Evolutionary conservation across 2,797 vertebrate genomes (phyloP), one percentile per base, ranked within the genome.

Genomic region (Centropyge bicolor): DNA sequence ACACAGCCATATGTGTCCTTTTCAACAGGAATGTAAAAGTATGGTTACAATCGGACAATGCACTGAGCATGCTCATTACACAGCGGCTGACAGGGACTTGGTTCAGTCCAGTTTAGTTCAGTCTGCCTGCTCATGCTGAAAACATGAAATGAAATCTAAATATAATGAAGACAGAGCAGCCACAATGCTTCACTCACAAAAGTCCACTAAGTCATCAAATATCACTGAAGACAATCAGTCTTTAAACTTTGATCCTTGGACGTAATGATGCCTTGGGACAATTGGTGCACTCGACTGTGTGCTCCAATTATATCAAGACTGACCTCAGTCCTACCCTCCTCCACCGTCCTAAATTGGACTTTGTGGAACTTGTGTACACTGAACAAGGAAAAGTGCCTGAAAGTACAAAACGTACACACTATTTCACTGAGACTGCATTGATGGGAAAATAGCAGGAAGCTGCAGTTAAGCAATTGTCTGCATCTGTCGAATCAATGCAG

Each of bases 91-190:
- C 55, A 46, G 14, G 54, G 38, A 9, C 16, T 67, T 41, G n/a
- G 67, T 60, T 74, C 63, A 77, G 19, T 31, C 67, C 31, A 55
- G 11, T 71, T 73, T 20, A 45, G 27, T 66, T 83, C 68, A 49
- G 59, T 56, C 62, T 73, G 85, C 52, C 48, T 56, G 59, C 69
- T 91, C 81, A 71, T 64, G 84, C 86, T 75, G 79, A 88, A 89
- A 89, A 89, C 74, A 57, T 46, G 22, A 89, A 59, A 6, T 70
- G 36, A 84, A 84, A 66, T 81, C 54, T 82, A 43, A 8, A 22
- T 48, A 70, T 86, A 89, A 91, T 48, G 59, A 87, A 80, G 63
- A 35, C 63, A 48, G 20, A 38, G 52, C 31, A 55, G 62, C 70
- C 72, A 61, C 54, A 76, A 45, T 12, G 55, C 22, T 59, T 61